Base-by-base conservation (phyloP, 2,888 invertebrate genomes). In the Ecliptopera silaceata region DNA sequence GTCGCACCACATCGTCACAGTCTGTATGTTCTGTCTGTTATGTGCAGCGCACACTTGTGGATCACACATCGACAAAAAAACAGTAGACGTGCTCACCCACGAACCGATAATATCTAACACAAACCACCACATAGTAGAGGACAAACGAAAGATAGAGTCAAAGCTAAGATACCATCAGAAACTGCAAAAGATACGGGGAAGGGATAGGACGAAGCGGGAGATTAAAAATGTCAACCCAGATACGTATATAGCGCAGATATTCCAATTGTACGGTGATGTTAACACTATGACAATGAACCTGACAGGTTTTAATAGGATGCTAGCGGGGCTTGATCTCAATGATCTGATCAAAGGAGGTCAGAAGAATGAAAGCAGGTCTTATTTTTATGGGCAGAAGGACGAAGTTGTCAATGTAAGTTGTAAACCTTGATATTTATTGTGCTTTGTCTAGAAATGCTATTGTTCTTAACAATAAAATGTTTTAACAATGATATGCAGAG, bases 21-120 rank as follows among this genome's bases (percentile, higher is more conserved):
- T 96, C n/a, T 96, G 96, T 77, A 95, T 96, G 84, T 95, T 96
- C 70, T 96, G 96, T 75, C 92, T 96, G 44, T 86, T 96, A 0
- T 96, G 96, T 74, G 95, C 96, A 1, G 94, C 96, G 10, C 96
- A 96, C 73, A 95, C 95, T 0, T 96, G 96, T 75, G 94, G 94
- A 43, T 95, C 96, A 1, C 96, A 96, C 73, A 88, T 93, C 45
- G 93, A 92, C 66, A 68, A 79, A 10, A 75, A 79, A 20, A 74
- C 66, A 13, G 80, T 75, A 41, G 82, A 71, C n/a, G 62, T 75
- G 0, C 61, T 73, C 0, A 63, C 74, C 0, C 78, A 76, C 69
- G 81, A 85, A 17, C 70, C 77, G 0, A 71, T 63, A 2, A 39
- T 71, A n/a, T 68, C 74, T 43, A 66, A 74, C 13, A 58, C 73